phyloP scores from a whole-genome alignment of 2,888 invertebrate genomes.

The Pachycephus smyrnensis region DNA sequence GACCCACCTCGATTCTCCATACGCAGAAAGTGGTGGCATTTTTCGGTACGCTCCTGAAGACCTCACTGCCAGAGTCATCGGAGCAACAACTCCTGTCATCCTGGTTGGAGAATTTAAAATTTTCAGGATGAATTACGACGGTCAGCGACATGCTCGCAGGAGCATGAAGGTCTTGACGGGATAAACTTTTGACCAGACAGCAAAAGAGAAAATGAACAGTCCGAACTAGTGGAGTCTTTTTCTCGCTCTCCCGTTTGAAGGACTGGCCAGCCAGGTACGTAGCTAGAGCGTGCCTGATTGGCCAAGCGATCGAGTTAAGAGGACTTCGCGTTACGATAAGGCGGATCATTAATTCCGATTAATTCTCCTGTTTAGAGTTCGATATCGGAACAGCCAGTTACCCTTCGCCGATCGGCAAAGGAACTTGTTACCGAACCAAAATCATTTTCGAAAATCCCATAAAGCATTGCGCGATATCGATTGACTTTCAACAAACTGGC shows the following conservation, averaged over 20 bases:
- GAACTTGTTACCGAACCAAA: background rate
- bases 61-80: constrained; percentile 65
- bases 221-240: background rate
- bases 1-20: constrained; percentile 87
- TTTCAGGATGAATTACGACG: background rate
- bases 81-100: constrained; percentile 60
- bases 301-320: background rate
- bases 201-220: background rate
- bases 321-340: background rate
- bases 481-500: background rate
- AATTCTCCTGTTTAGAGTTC: background rate
- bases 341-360: background rate
- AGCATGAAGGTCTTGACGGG: background rate
- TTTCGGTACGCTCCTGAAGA: constrained; percentile 84
- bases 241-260: background rate
- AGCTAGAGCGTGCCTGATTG: background rate
- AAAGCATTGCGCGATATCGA: background rate
- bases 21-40: constrained; percentile 84
- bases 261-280: background rate
- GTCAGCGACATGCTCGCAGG: background rate
- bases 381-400: constrained; percentile 1
- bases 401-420: background rate
- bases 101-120: constrained; percentile 37
- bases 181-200: background rate
- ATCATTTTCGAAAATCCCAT: background rate